Evolutionary conservation across 2,888 invertebrate genomes (phyloP).

Genomic region (Atherix ibis): DNA sequence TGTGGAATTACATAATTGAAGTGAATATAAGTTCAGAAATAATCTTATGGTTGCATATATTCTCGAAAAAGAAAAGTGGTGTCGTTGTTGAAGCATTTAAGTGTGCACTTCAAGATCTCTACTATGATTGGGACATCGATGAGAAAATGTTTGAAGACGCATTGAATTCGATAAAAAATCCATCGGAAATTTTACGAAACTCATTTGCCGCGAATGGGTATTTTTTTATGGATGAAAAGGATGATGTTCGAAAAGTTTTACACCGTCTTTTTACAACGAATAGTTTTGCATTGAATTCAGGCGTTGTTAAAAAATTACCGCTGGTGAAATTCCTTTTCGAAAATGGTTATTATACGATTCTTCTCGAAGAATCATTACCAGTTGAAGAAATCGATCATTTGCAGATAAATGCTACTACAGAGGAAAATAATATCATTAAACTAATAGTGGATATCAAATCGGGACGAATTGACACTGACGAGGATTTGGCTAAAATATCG

Average conservation of each 20-base stretch:
- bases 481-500: slow-evolving; percentile 4
- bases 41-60: slow-evolving; percentile 20
- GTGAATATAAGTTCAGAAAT: slow-evolving; percentile 16
- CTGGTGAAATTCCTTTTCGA: slow-evolving; percentile 19
- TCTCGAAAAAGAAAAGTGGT: slow-evolving; percentile 1
- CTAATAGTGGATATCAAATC: slow-evolving; percentile 7
- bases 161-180: slow-evolving; percentile 15
- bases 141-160: slow-evolving; percentile 25
- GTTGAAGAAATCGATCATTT: background rate
- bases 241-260: slow-evolving; percentile 39
- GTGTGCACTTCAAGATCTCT: too few species aligned
- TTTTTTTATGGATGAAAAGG: slow-evolving; percentile 42
- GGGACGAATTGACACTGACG: background rate
- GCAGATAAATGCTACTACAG: slow-evolving; percentile 2
- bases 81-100: background rate
- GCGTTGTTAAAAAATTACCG: slow-evolving; percentile 17
- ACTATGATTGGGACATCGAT: slow-evolving; percentile 22
- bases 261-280: slow-evolving; percentile 38
- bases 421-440: slow-evolving; percentile 4
- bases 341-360: slow-evolving; percentile 17
- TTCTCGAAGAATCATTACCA: slow-evolving; percentile 22
- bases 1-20: slow-evolving; percentile 25
- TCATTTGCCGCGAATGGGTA: slow-evolving; percentile 37
- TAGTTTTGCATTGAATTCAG: slow-evolving; percentile 16
- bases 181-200: slow-evolving; percentile 22